Base-by-base conservation (phyloP, 2,888 invertebrate genomes). In the Melanophora roralis region DNA sequence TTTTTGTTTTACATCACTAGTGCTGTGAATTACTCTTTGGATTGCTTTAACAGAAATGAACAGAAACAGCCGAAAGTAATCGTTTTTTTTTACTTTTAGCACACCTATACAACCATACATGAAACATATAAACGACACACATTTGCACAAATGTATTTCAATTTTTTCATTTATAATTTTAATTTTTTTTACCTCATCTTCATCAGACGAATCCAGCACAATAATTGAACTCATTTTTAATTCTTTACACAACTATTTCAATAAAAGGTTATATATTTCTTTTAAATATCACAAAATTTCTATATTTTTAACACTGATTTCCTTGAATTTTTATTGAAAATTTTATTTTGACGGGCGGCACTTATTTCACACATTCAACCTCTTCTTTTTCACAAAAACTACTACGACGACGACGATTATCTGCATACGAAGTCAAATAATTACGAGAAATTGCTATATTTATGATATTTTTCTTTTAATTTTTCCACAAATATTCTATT, bases 121-220 rank as follows among this genome's bases (percentile, higher is more conserved):
- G 57, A 23, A 64, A 68, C 32, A 75, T 53, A 67, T 38, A 43
- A 72, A 47, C 53, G 34, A 34, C 62, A 75, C 75, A 65, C 72
- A 55, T 27, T 27, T 6, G 27, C 71, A 69, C 45, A 57, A 59
- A 59, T 40, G 16, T 34, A 55, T 57, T 59, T 75, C 65, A 72
- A 75, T 80, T 59, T 49, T 32, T 74, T 59, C 65, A 43, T 74
- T 69, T 38, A 67, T 67, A 72, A 43, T 72, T 74, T 53, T 55
- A 27, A 62, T 49, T 45, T 82, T 82, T 81, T 85, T 88, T 88
- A 89, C 89, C 88, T 90, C 90, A 83, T 89, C 90, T 83, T 90
- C 90, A 78, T 90, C 90, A 68, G 89, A 89, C 65, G 89, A 87
- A 85, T 89, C 89, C 84, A 89, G 85, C 78, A 87, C 88, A 83